phyloP scores from a whole-genome alignment of 2,888 invertebrate genomes.

The Biston betularia region DNA sequence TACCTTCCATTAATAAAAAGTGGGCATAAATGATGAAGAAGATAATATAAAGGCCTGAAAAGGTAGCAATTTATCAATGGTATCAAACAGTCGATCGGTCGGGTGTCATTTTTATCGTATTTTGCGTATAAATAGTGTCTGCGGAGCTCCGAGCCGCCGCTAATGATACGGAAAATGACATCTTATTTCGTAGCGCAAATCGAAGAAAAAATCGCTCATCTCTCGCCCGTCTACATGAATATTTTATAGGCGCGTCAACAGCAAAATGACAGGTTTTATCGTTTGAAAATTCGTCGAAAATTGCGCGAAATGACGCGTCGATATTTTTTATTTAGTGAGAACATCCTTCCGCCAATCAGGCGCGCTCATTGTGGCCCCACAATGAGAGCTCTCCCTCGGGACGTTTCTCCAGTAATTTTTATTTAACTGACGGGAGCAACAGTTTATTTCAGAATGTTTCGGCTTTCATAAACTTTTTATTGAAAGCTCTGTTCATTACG shows the following conservation, averaged over 20 bases:
- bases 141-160: conserved; percentile 79
- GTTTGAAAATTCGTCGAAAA: conserved; percentile 86
- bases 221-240: conserved; percentile 83
- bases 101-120: conserved; percentile 85
- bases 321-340: conserved; percentile 86
- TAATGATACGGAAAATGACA: conserved; percentile 87
- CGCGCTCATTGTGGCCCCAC: conserved; percentile 80
- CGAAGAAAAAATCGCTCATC: conserved; percentile 86
- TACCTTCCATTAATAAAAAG: conserved; percentile 49
- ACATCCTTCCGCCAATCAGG: conserved; percentile 86
- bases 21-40: conserved; percentile 58
- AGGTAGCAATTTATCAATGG: conserved; percentile 84
- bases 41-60: conserved; percentile 73
- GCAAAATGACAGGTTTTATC: conserved; percentile 87
- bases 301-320: conserved; percentile 85
- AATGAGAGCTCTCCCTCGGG: conserved; percentile 77
- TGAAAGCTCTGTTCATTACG: conserved; percentile 6
- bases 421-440: conserved; percentile 80
- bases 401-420: conserved; percentile 78
- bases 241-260: conserved; percentile 86
- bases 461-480: conserved; percentile 36
- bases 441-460: conserved; percentile 72
- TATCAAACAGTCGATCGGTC: conserved; percentile 83
- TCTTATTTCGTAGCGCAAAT: conserved; percentile 86
- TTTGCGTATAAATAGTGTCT: conserved; percentile 85